These are phyloP conservation scores for Tenthredo distinguenda DNA, from an alignment of 2,888 invertebrate genomes.

Conservation along the genomic window DNA sequence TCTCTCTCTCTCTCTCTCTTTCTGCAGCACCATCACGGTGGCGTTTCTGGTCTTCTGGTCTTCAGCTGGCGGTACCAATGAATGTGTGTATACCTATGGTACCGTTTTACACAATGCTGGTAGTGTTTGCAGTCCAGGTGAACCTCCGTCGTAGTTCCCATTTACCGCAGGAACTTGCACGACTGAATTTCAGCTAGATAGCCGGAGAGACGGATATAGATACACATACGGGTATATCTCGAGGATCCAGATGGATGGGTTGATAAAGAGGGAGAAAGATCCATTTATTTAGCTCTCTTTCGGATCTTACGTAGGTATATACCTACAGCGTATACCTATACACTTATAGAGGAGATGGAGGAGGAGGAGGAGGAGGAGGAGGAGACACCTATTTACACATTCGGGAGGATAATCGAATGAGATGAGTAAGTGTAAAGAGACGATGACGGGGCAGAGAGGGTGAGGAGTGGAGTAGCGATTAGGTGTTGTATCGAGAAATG, in stretches of 20 bases:
- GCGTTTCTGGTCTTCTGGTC: conserved; percentile 35
- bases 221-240: not conserved
- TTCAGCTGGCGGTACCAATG: conserved; percentile 5
- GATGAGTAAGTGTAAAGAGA: not conserved
- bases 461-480: not conserved
- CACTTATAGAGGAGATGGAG: not conserved
- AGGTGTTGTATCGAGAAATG: not conserved
- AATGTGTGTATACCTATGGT: not conserved
- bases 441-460: not conserved
- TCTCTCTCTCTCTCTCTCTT: not conserved
- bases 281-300: not conserved
- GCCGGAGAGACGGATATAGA: not conserved
- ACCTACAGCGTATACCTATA: too few species aligned
- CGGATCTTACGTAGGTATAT: not conserved
- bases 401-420: not conserved
- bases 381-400: conserved; percentile 2
- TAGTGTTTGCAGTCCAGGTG: conserved; percentile 37
- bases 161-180: conserved; percentile 3
- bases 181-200: not conserved
- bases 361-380: not conserved
- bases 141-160: not conserved
- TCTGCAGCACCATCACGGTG: not conserved
- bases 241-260: conserved; percentile 1
- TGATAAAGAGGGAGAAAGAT: conserved; percentile 1
- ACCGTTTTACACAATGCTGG: conserved; percentile 17